These are phyloP conservation scores for Lutraria lutraria DNA, from an alignment of 2,888 invertebrate genomes.

Conservation along the genomic window DNA sequence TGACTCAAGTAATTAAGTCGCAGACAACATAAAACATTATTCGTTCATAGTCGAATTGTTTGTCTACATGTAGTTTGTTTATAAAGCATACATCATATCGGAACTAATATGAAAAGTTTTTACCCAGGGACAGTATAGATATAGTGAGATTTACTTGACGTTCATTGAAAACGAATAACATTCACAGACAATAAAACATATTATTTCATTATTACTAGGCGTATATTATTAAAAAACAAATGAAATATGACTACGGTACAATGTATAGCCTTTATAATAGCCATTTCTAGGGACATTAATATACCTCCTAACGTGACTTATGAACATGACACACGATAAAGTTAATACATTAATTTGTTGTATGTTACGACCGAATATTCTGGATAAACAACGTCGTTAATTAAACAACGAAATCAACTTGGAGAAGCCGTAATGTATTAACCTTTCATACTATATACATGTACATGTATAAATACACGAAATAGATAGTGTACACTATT, in stretches of 20 bases:
- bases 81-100: neutral
- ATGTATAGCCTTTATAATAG: neutral
- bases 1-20: no score
- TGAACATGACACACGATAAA: neutral
- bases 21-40: no score
- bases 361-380: neutral
- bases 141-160: no score
- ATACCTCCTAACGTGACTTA: neutral
- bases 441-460: no score
- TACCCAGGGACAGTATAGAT: neutral
- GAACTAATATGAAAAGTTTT: neutral
- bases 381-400: no score
- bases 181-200: constrained; percentile 14
- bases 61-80: neutral
- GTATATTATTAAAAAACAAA: constrained; percentile 11
- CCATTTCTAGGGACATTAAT: constrained; percentile 7
- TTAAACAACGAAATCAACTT: no score
- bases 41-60: no score
- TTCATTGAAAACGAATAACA: neutral
- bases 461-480: no score
- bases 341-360: neutral
- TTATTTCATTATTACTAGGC: constrained; percentile 10
- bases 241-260: neutral
- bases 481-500: no score
- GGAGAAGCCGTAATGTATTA: no score